Percentiles rank a stretch among this genome's conserved stretches.
Conservation (phyloP, 2,888 invertebrate genomes). For the Aphidoletes aphidimyza region DNA sequence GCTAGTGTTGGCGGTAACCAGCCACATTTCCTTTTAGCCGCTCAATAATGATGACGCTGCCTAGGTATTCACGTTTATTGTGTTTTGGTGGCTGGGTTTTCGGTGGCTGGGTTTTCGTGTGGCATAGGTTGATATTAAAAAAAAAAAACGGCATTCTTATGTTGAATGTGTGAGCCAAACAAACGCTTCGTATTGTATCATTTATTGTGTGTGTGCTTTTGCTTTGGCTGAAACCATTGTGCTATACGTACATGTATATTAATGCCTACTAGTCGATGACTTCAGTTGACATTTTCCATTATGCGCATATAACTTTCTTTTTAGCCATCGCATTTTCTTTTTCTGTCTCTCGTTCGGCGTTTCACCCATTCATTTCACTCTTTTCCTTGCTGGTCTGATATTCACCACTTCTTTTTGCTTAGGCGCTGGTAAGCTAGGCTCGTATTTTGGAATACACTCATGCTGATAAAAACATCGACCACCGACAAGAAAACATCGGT, state of each 20-base stretch:
- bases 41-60: not conserved
- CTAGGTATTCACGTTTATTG: not conserved
- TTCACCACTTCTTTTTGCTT: not conserved
- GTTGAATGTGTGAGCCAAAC: not conserved
- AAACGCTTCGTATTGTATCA: not conserved
- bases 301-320: slow-evolving; percentile 39
- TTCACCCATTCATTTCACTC: not conserved
- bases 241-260: not conserved
- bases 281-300: slow-evolving; percentile 49
- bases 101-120: too few relatives aligned
- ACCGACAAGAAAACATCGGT: slow-evolving; percentile 15
- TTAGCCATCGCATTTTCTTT: not conserved
- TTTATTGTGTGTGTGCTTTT: slow-evolving; percentile 14
- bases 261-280: slow-evolving; percentile 29
- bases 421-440: too few relatives aligned
- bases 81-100: too few relatives aligned
- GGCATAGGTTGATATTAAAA: too few relatives aligned
- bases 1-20: too few relatives aligned
- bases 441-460: not conserved
- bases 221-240: not conserved
- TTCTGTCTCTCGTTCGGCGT: not conserved
- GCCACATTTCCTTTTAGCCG: too few relatives aligned
- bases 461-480: slow-evolving; percentile 11
- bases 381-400: not conserved
- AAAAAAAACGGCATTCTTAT: not conserved